Base-by-base conservation (phyloP, 2,113 vertebrate species). In the Perognathus longimembris region DNA sequence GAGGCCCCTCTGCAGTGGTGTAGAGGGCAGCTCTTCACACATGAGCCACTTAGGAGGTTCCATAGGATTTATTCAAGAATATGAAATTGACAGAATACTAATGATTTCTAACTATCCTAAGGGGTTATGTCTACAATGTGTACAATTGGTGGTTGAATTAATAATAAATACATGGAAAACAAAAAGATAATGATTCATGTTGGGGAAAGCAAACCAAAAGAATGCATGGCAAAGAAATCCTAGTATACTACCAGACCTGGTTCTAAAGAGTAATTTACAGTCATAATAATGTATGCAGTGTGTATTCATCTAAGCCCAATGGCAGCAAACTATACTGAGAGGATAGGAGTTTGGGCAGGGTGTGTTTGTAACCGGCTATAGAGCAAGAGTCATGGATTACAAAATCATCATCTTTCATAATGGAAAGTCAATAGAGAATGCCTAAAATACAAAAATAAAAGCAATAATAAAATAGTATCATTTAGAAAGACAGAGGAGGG, bases 171-270 rank as follows among this genome's bases (percentile, higher is more conserved):
- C 21, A n/a, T 4, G 34, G n/a, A 90, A 63, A 77, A 61, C 36
- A 85, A 67, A 80, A n/a, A 73, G 36, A 24, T 84, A 38, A 70
- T 92, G 71, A 91, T 77, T 59, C 89, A 50, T 45, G 82, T 18
- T 14, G 89, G 12, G 17, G 71, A 63, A 92, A 92, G 91, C 45
- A 83, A 69, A 69, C 24, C 24, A 77, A 74, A 77, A 89, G 40
- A 63, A 84, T 26, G 6, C 32, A 73, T 7, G 69, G 38, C 4
- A 67, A 83, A 80, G 61, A 40, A 80, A 93, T 80, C 77, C 76
- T 5, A 38, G 54, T n/a, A 83, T 40, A 57, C 40, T 18, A 64
- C 8, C 76, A 74, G 78, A 85, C 45, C 70, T 59, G 36, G 64
- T 57, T 36, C 57, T 83, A 74, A 85, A 71, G 8, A 63, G 26